Percentiles rank a stretch among this genome's conserved stretches.
These are phyloP conservation scores for Agelastica alni DNA, from an alignment of 2,888 invertebrate genomes.

Conservation along the genomic window DNA sequence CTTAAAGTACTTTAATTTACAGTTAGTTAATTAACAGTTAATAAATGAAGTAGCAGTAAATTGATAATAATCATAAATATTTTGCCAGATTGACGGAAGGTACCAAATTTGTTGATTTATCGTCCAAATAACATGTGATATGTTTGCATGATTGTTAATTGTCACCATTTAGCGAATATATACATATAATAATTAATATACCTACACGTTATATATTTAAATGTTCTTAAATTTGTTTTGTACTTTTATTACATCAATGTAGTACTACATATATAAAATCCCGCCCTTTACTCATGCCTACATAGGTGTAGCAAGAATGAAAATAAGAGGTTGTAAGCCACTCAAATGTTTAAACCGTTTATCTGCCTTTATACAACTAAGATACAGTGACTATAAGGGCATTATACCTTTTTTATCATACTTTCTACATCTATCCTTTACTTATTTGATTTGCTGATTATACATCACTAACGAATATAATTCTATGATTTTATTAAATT, in stretches of 20 bases:
- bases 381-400: too few species aligned
- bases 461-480: slow-evolving; percentile 28
- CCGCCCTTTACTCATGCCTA: slow-evolving; percentile 1
- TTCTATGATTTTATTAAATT: slow-evolving; percentile 13
- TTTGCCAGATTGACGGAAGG: slow-evolving; percentile 9
- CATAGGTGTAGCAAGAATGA: not conserved
- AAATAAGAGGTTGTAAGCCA: too few species aligned
- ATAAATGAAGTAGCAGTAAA: too few species aligned
- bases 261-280: slow-evolving; percentile 14
- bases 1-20: too few species aligned
- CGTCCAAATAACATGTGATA: slow-evolving; percentile 49
- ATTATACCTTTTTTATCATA: not conserved
- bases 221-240: slow-evolving; percentile 40
- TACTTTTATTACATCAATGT: slow-evolving; percentile 17
- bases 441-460: slow-evolving; percentile 30
- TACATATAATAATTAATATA: too few species aligned
- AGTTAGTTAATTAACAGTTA: too few species aligned
- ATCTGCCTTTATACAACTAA: too few species aligned
- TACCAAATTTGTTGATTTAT: slow-evolving; percentile 31
- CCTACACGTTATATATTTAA: slow-evolving; percentile 41
- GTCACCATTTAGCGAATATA: slow-evolving; percentile 36
- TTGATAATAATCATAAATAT: too few species aligned
- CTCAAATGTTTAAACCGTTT: not conserved
- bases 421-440: slow-evolving; percentile 5
- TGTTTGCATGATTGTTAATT: slow-evolving; percentile 45